Conservation (phyloP, 2,888 invertebrate species). For the Parelbella ahira region DNA sequence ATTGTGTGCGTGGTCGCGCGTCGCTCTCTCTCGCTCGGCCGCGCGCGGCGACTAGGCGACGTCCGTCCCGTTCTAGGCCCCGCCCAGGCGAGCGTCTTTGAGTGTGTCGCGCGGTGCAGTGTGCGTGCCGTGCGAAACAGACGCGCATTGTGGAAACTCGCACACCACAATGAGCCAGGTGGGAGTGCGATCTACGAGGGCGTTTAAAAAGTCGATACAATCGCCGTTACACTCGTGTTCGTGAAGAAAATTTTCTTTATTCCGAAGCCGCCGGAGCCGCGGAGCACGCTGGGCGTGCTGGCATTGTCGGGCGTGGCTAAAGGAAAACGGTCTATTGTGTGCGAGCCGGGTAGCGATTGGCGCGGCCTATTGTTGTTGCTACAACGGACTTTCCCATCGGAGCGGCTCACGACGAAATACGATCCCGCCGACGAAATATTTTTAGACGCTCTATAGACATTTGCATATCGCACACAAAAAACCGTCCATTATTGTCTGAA, state of each 20-base stretch:
- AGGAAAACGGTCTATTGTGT: conserved; percentile 71
- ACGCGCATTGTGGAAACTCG: conserved; percentile 68
- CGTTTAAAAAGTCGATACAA: conserved; percentile 80
- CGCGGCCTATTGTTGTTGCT: conserved; percentile 56
- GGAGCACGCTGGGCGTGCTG: conserved; percentile 69
- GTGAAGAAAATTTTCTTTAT: conserved; percentile 76
- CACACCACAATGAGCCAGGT: conserved; percentile 74
- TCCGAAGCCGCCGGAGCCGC: too few species aligned
- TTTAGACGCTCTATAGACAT: conserved; percentile 36
- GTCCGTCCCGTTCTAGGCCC: conserved; percentile 69
- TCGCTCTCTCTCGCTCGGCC: conserved; percentile 46
- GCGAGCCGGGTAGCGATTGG: conserved; percentile 61
- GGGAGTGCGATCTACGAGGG: conserved; percentile 75
- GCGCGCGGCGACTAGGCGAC: conserved; percentile 55
- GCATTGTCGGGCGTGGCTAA: conserved; percentile 74
- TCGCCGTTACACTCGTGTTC: conserved; percentile 62
- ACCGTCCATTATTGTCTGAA: conserved; percentile 6
- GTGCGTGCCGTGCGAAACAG: conserved; percentile 58
- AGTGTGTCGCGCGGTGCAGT: conserved; percentile 53
- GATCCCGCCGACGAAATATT: conserved; percentile 36
- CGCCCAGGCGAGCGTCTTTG: conserved; percentile 68
- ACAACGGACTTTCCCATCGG: conserved; percentile 50
- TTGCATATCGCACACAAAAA: conserved; percentile 35
- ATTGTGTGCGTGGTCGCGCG: conserved; percentile 58
- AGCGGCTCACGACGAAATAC: conserved; percentile 37